Evolutionary conservation across 2,797 vertebrate genomes (phyloP), one percentile per base, ranked within the genome.

Genomic region (Macrochelys suwanniensis): DNA sequence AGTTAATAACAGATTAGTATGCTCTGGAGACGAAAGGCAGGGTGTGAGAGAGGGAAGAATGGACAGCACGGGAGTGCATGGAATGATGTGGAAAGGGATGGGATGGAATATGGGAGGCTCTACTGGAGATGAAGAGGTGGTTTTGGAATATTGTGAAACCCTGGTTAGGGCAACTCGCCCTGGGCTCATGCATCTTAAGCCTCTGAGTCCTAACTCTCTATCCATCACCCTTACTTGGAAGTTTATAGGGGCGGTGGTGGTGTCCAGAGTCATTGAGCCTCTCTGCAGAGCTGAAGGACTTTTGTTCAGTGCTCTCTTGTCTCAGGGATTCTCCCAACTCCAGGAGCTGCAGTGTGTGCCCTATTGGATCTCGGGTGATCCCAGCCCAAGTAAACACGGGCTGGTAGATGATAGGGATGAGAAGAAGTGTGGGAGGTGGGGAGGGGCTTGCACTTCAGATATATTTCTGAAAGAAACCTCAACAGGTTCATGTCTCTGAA

Each of bases 11-110:
- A 37, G 54, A 23, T 33, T 3, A 7, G 81, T 28, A 85, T 7
- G 6, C 51, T 95, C 87, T 85, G 80, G 89, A 77, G 23, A 85
- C 50, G 85, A 85, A 92, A 91, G 8, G 89, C 11, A 50, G n/a
- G 19, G 23, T 84, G n/a, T 13, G 82, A 87, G n/a, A 53, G 33
- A 37, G 59, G 21, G 13, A 93, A 45, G 91, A 89, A 82, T 26
- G 19, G 84, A 51, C 4, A 77, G 3, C 11, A 50, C 2, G 25
- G 59, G 80, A 84, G 86, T 15, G 82, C 25, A 85, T 16, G 10
- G 11, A 47, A 15, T 12, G 42, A 47, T 47, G 56, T 71, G 37
- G 65, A 71, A 65, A 89, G 37, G 5, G 90, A 42, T 3, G 76
- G 31, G 23, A 83, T 87, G 57, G 3, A 85, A n/a, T 76, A 85